Conservation (phyloP, 2,797 vertebrate species). For the Squalus acanthias region DNA sequence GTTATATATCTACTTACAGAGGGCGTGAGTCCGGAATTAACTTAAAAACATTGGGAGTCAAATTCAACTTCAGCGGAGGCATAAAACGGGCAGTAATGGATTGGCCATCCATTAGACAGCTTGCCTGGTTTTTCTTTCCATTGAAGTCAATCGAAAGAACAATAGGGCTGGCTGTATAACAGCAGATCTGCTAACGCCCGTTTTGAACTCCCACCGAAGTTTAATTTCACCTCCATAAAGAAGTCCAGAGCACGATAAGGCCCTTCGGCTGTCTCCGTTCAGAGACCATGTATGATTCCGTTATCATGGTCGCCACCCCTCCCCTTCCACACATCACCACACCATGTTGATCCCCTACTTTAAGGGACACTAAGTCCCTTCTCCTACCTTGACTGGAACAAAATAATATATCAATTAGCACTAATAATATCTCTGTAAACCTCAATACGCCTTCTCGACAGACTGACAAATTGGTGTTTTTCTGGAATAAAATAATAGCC, state of each 20-base stretch:
- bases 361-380: neutral
- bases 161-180: neutral
- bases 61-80: neutral
- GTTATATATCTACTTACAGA: neutral
- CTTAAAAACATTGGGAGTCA: neutral
- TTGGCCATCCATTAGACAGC: neutral
- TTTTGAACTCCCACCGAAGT: neutral
- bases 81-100: neutral
- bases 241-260: neutral
- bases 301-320: neutral
- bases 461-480: neutral
- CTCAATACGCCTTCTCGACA: neutral
- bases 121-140: neutral
- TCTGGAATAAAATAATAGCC: neutral
- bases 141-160: neutral
- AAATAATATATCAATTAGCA: no score
- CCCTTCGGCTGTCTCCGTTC: neutral
- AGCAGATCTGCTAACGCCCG: neutral
- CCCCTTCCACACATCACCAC: neutral
- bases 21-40: neutral
- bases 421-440: no score
- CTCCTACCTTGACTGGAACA: neutral
- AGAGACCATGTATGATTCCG: neutral
- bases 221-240: neutral
- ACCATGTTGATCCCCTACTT: neutral